phyloP scores from a whole-genome alignment of 2,888 invertebrate species.

The Ecdyonurus torrentis region DNA sequence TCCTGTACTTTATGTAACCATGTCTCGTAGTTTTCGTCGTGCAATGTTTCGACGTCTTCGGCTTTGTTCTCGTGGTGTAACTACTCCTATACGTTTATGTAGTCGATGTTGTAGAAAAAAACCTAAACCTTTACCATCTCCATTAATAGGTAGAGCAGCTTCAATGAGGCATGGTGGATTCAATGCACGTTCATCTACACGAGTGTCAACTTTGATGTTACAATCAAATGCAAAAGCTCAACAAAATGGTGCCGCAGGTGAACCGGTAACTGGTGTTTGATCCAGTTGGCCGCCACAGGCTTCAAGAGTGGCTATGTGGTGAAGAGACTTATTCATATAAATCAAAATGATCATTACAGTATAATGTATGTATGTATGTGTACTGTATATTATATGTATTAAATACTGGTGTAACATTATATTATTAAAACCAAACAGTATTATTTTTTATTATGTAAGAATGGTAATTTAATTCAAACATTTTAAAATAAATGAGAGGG shows the following conservation, averaged over 20 bases:
- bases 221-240: no score
- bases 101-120: neutral
- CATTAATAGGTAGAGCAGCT: neutral
- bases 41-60: neutral
- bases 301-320: neutral
- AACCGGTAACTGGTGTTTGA: neutral
- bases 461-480: no score
- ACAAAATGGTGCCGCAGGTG: neutral
- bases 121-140: neutral
- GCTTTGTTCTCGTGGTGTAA: neutral
- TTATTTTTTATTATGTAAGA: no score
- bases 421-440: no score
- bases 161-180: neutral
- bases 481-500: no score
- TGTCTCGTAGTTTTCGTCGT: constrained; percentile 40
- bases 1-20: constrained; percentile 76
- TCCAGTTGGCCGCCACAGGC: neutral
- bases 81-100: neutral
- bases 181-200: no score
- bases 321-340: no score
- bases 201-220: neutral
- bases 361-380: no score
- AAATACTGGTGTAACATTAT: no score
- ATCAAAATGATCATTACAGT: no score
- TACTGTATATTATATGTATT: no score